A percentile compares a stretch with the other conserved stretches of the same genome.
Conservation (phyloP, 1,140 invertebrate genomes). For the Daktulosphaira vitifoliae region DNA sequence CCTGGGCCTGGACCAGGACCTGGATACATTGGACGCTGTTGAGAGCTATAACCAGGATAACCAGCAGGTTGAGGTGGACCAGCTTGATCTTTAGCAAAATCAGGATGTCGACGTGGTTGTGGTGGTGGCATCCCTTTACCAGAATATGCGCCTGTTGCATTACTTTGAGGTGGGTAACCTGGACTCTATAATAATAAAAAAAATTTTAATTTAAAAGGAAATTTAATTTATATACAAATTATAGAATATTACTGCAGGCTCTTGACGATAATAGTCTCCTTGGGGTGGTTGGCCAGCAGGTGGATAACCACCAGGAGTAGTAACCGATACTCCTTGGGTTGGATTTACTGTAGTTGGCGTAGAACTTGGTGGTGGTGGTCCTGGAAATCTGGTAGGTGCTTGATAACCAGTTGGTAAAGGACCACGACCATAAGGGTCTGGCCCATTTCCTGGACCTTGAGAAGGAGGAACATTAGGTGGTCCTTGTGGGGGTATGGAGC, state of each 20-base stretch:
- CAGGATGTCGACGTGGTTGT: slow-evolving; percentile 70
- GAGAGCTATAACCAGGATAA: slow-evolving; percentile 39
- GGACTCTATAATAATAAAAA: slow-evolving; percentile 15
- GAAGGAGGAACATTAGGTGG: slow-evolving; percentile 35
- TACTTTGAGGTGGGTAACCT: slow-evolving; percentile 12
- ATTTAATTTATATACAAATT: no score
- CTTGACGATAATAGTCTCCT: slow-evolving; percentile 56
- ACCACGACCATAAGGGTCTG: slow-evolving; percentile 17
- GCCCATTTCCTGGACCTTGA: slow-evolving; percentile 35
- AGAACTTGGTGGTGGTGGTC: slow-evolving; percentile 34
- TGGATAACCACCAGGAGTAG: slow-evolving; percentile 48
- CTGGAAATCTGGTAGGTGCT: slow-evolving; percentile 28
- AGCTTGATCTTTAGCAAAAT: slow-evolving; percentile 71
- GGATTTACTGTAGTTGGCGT: slow-evolving; percentile 37
- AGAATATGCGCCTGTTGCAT: slow-evolving; percentile 34
- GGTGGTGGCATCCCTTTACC: slow-evolving; percentile 60
- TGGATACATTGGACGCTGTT: slow-evolving; percentile 44
- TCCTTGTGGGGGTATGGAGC: slow-evolving; percentile 23
- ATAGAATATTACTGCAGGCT: slow-evolving; percentile 36
- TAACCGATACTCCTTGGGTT: slow-evolving; percentile 45
- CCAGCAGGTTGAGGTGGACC: slow-evolving; percentile 45
- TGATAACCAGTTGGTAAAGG: slow-evolving; percentile 24
- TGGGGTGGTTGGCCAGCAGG: slow-evolving; percentile 52
- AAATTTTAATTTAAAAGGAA: no score
- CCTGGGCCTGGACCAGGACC: slow-evolving; percentile 41